phyloP scores from a whole-genome alignment of 2,797 vertebrate genomes.

The Macropodus opercularis region DNA sequence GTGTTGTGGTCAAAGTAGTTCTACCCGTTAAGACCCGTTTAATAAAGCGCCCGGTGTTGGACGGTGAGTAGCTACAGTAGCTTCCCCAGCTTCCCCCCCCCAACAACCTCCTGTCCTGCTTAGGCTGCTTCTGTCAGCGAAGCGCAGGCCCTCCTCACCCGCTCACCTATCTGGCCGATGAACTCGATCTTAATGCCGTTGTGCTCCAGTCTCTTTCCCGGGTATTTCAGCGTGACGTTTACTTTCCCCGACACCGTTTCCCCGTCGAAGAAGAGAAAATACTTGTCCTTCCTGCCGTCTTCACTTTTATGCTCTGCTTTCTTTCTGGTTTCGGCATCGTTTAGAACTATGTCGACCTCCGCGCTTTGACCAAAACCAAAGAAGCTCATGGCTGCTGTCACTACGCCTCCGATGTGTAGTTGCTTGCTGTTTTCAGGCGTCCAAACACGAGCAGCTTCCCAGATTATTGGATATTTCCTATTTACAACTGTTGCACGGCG shows the following conservation, averaged over 20 bases:
- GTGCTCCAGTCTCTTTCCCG: constrained; percentile 93
- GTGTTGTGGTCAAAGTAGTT: not conserved
- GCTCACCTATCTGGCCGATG: constrained; percentile 95
- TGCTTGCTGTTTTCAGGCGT: constrained; percentile 3
- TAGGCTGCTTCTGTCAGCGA: constrained; percentile 16
- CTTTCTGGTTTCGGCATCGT: constrained; percentile 90
- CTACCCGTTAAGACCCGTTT: not conserved
- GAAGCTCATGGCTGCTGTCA: constrained; percentile 86
- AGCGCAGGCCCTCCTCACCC: constrained; percentile 42
- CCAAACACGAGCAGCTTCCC: constrained; percentile 32
- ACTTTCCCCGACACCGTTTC: constrained; percentile 93
- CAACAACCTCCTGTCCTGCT: constrained; percentile 12
- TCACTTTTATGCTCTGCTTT: constrained; percentile 93
- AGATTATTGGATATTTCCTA: constrained; percentile 45
- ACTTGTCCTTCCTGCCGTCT: constrained; percentile 93
- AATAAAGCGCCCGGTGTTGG: not conserved
- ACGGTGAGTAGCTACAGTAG: too few species aligned
- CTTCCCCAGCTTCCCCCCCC: too few species aligned
- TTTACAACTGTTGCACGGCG: constrained; percentile 47
- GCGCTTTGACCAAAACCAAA: constrained; percentile 94
- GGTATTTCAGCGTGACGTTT: constrained; percentile 90
- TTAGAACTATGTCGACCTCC: constrained; percentile 91
- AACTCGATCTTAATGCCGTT: constrained; percentile 96
- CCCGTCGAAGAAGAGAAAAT: constrained; percentile 93
- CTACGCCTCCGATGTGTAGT: not conserved